Conservation (phyloP, 1,140 invertebrate genomes). For the Rhynchophorus ferrugineus region DNA sequence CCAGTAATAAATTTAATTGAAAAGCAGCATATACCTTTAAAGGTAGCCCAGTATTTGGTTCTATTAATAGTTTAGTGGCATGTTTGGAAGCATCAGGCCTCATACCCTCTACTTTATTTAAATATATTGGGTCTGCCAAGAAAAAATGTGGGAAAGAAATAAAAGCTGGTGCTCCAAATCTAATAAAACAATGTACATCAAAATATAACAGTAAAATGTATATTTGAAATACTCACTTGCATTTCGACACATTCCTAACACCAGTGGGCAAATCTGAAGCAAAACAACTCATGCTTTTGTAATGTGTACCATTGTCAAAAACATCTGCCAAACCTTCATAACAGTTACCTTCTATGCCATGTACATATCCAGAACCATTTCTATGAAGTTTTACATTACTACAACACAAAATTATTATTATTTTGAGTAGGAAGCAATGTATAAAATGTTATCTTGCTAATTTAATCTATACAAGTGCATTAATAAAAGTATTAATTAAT, state of each 20-base stretch:
- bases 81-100: conserved; percentile 60
- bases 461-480: no score
- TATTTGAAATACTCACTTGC: conserved; percentile 37
- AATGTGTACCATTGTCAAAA: conserved; percentile 63
- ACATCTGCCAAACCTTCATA: conserved; percentile 52
- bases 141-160: conserved; percentile 84
- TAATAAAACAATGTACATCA: conserved; percentile 26
- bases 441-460: no score
- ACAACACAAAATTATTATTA: conserved; percentile 16
- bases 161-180: conserved; percentile 69
- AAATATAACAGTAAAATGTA: not conserved
- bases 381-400: conserved; percentile 26
- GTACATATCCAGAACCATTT: conserved; percentile 12
- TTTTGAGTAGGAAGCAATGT: no score
- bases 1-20: conserved; percentile 65
- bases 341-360: conserved; percentile 51
- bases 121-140: conserved; percentile 61
- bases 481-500: no score
- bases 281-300: conserved; percentile 51
- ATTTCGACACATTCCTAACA: conserved; percentile 59
- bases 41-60: conserved; percentile 66
- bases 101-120: conserved; percentile 58
- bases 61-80: conserved; percentile 59
- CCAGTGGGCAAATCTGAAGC: conserved; percentile 47
- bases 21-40: conserved; percentile 57